phyloP scores from a whole-genome alignment of 64 coral and sea anemone genomes.

The Acropora tenuis region DNA sequence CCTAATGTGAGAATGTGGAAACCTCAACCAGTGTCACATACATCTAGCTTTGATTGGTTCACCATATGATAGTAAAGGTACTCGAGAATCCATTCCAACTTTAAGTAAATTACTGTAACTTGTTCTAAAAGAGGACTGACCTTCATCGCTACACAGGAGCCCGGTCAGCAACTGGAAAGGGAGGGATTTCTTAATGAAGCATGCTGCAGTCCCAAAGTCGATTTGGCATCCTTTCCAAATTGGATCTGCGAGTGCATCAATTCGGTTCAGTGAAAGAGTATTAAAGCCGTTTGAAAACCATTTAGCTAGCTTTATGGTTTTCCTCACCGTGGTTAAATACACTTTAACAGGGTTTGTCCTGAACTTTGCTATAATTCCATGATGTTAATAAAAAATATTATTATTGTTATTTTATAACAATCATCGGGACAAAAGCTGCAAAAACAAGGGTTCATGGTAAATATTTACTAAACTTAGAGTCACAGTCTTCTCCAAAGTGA shows the following conservation, averaged over 20 bases:
- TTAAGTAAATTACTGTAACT: neutral
- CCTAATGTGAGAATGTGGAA: neutral
- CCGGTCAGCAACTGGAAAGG: neutral
- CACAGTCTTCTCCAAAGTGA: neutral
- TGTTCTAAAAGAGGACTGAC: neutral
- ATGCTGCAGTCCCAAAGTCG: neutral
- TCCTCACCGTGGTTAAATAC: neutral
- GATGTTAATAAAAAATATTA: neutral
- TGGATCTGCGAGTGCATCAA: neutral
- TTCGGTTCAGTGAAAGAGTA: neutral
- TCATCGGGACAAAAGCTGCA: neutral
- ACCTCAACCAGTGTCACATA: neutral
- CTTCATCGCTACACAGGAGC: neutral
- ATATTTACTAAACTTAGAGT: neutral
- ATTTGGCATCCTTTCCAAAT: neutral
- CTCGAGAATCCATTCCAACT: neutral
- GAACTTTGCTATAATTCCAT: neutral
- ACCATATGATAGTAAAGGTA: neutral
- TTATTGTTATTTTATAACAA: neutral
- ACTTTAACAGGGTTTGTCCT: neutral
- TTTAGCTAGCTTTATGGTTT: neutral
- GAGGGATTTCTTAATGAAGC: neutral
- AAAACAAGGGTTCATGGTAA: neutral
- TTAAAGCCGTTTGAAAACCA: neutral
- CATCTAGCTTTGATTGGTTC: neutral